Conservation (phyloP, 2,888 invertebrate species). For the Rhogogaster chlorosoma region DNA sequence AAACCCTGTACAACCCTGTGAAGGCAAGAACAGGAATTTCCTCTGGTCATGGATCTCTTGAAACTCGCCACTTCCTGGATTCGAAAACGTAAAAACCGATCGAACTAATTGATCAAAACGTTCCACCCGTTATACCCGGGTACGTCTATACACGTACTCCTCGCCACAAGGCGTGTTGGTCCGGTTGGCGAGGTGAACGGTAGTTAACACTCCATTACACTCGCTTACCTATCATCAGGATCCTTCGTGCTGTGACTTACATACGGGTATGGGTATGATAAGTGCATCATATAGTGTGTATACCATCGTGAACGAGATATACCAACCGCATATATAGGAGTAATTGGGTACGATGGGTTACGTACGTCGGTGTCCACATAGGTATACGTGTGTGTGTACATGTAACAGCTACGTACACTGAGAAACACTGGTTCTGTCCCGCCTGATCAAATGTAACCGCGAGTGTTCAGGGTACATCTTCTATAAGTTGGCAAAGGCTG, state of each 20-base stretch:
- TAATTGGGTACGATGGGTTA: not conserved
- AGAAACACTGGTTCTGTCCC: no score
- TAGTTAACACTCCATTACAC: conserved; percentile 76
- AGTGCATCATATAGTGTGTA: conserved; percentile 5
- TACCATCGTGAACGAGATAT: not conserved
- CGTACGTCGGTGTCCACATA: no score
- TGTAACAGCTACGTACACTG: not conserved
- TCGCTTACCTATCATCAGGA: conserved; percentile 75
- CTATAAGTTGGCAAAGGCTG: no score
- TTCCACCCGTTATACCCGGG: conserved; percentile 20
- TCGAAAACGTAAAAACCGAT: not conserved
- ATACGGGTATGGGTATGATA: conserved; percentile 22
- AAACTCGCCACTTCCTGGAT: not conserved
- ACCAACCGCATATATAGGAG: not conserved
- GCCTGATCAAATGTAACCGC: no score
- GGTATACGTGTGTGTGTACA: not conserved
- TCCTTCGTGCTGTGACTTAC: conserved; percentile 34
- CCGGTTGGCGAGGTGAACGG: conserved; percentile 70
- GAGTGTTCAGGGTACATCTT: no score
- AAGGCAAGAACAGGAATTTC: no score
- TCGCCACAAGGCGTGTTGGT: conserved; percentile 45
- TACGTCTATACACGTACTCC: conserved; percentile 17
- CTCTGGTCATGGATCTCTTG: not conserved
- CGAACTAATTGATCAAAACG: not conserved
- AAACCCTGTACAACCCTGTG: no score